Base-by-base conservation (phyloP, 1,140 invertebrate species). In the Leucophenga varia region DNA sequence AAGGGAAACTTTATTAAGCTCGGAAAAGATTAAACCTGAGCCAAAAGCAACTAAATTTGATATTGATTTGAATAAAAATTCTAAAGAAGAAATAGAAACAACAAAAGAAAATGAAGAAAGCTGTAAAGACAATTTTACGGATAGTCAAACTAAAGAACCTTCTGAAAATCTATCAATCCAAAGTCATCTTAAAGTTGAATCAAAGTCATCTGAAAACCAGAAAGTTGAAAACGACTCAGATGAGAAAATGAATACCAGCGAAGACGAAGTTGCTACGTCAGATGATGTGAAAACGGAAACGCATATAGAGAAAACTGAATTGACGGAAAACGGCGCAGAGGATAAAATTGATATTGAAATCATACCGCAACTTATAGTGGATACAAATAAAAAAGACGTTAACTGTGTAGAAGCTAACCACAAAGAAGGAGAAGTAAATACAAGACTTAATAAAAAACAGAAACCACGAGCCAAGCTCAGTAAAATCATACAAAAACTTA, bases 241-340 rank as follows among this genome's bases (percentile, higher is more conserved):
- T 8, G 70, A 70, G 35, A 71, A 73, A 51, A 73, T 70, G 65
- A 70, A 68, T 32, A 70, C 65, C n/a, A 70, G 58, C 40, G 70
- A 72, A 31, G 58, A 67, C 20, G 59, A 59, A 7, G 57, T 60
- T 43, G 55, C 48, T 18, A 39, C 54, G 40, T 42, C 47, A 19
- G 47, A 42, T 14, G 45, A 54, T 20, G 55, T 44, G 22, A 10
- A 30, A 30, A n/a, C 8, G 28, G n/a, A n/a, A 30, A 9, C 28
- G 28, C n/a, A 8, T n/a, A n/a, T 9, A n/a, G 28, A 30, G 28
- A 30, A n/a, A 8, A 9, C n/a, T n/a, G n/a, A 30, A 30, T 30
- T 30, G 28, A n/a, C 28, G 28, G n/a, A 30, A 30, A 37, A 37
- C 28, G n/a, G n/a, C n/a, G n/a, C n/a, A n/a, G n/a, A n/a, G n/a